These are phyloP conservation scores for Gorsachius magnificus DNA, from an alignment of 2,797 vertebrate species.

Conservation along the genomic window DNA sequence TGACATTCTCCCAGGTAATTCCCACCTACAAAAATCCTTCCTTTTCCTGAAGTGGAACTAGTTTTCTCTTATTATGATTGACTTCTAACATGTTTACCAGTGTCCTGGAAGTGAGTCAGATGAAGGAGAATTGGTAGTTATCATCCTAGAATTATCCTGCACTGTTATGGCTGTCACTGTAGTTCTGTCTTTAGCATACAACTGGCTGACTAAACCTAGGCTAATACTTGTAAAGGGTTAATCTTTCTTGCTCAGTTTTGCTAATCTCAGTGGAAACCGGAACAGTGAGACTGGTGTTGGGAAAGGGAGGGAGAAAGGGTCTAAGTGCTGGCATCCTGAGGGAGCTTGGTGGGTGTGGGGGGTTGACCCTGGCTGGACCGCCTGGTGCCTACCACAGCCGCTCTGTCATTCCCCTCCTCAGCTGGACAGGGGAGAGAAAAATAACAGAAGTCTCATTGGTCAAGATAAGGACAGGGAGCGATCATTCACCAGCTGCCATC, in stretches of 20 bases:
- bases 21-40: constrained; percentile 16
- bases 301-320: not conserved
- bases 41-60: not conserved
- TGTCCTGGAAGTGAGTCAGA: constrained; percentile 30
- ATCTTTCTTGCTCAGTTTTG: not conserved
- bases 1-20: constrained; percentile 4
- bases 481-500: too few species aligned
- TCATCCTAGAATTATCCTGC: not conserved
- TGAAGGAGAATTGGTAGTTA: not conserved
- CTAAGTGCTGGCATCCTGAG: not conserved
- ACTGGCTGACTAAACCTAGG: not conserved
- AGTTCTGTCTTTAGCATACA: not conserved
- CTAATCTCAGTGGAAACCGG: not conserved
- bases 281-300: not conserved
- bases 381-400: too few species aligned
- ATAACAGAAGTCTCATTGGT: too few species aligned
- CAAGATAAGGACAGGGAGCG: too few species aligned
- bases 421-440: too few species aligned
- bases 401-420: too few species aligned
- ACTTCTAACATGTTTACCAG: not conserved
- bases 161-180: not conserved
- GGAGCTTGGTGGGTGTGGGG: not conserved
- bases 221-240: not conserved
- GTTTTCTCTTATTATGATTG: not conserved
- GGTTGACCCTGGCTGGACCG: too few species aligned